Conservation (phyloP, 2,797 vertebrate species). For the Buphagus erythrorhynchus region DNA sequence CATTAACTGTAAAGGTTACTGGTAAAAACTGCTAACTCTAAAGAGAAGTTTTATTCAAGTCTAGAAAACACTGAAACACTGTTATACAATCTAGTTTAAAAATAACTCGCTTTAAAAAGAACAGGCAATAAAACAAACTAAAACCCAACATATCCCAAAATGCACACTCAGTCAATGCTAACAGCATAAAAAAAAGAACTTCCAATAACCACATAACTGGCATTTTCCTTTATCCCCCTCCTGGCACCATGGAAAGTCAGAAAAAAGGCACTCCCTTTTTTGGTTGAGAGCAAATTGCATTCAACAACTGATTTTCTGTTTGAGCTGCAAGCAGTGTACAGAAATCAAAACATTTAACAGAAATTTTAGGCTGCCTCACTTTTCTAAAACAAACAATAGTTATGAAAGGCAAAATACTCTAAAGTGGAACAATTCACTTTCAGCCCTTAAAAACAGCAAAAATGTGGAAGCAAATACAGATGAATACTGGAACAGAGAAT, state of each 20-base stretch:
- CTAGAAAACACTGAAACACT: background rate
- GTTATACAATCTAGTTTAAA: background rate
- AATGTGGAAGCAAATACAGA: background rate
- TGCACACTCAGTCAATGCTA: background rate
- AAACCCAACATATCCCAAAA: background rate
- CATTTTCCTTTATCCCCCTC: background rate
- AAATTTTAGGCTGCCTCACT: background rate
- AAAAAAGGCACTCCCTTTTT: background rate
- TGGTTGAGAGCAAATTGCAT: background rate
- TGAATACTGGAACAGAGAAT: background rate
- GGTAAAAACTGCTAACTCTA: background rate
- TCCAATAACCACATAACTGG: background rate
- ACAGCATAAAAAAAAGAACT: background rate
- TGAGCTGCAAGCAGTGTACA: background rate
- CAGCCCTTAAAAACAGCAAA: background rate
- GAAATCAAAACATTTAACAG: background rate
- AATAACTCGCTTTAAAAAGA: background rate
- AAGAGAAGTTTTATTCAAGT: background rate
- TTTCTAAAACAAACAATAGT: background rate
- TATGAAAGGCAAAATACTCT: background rate
- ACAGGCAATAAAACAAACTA: background rate
- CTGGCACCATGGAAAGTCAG: background rate
- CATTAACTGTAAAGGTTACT: background rate
- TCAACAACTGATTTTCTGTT: background rate
- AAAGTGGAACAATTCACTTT: background rate